Conservation (phyloP, 2,888 invertebrate species). For the Cerastis leucographa region DNA sequence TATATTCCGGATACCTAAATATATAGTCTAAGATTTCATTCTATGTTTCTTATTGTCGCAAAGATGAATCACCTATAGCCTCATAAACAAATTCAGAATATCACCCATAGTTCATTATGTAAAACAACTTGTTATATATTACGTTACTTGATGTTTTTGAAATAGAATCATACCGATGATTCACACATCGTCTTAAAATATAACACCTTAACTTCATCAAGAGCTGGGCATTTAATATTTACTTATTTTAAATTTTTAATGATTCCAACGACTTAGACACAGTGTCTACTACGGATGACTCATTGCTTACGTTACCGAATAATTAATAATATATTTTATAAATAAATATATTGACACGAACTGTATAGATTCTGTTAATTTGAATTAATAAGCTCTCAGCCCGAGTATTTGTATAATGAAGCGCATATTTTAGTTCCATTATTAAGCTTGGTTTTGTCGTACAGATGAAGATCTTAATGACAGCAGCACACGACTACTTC, state of each 20-base stretch:
- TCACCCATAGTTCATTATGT: conserved; percentile 27
- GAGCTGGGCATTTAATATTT: conserved; percentile 32
- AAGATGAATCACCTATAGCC: conserved; percentile 14
- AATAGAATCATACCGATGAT: conserved; percentile 51
- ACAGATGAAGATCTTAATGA: conserved; percentile 60
- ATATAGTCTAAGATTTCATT: background rate
- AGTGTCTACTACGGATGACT: conserved; percentile 65
- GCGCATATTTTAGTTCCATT: conserved; percentile 43
- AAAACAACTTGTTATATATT: conserved; percentile 44
- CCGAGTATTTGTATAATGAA: conserved; percentile 49
- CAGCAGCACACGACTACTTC: conserved; percentile 51
- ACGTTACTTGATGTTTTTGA: conserved; percentile 41
- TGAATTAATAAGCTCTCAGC: conserved; percentile 49
- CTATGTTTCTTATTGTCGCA: background rate
- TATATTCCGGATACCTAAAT: background rate
- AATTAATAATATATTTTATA: conserved; percentile 39
- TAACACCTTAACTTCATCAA: conserved; percentile 8
- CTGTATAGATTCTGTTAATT: conserved; percentile 48
- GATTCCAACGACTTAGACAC: conserved; percentile 60
- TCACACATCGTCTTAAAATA: conserved; percentile 24
- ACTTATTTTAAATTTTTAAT: conserved; percentile 44
- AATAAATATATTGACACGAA: conserved; percentile 22
- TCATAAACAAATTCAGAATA: conserved; percentile 14
- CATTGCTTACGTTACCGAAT: conserved; percentile 63
- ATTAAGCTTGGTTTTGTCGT: conserved; percentile 40